These are phyloP conservation scores for Mola mola DNA, from an alignment of 2,113 vertebrate genomes.

Conservation along the genomic window DNA sequence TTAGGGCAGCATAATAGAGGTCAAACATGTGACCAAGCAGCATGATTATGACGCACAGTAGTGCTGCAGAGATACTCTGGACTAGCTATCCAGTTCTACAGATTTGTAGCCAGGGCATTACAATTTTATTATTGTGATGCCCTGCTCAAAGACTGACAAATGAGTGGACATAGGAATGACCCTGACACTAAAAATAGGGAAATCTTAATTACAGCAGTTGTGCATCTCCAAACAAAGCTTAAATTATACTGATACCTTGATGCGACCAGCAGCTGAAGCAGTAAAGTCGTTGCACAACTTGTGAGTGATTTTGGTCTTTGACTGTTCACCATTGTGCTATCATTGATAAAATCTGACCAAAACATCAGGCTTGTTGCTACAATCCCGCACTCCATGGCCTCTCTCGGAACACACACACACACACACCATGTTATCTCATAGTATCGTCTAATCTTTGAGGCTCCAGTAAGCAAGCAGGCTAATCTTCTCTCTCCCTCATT, in stretches of 20 bases:
- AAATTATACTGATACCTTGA: not conserved
- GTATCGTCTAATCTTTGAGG: constrained; percentile 59
- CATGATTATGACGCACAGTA: no score
- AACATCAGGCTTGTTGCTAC: constrained; percentile 23
- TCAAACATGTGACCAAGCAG: no score
- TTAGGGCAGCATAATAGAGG: no score
- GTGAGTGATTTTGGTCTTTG: constrained; percentile 7
- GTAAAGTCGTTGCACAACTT: not conserved
- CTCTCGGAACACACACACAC: constrained; percentile 39
- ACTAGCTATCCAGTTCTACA: no score
- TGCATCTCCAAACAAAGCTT: no score
- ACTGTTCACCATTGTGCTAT: constrained; percentile 19
- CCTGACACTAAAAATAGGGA: no score
- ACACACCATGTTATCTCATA: constrained; percentile 58
- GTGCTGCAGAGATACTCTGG: no score
- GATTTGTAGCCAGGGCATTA: no score
- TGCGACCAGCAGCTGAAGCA: not conserved
- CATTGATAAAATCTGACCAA: constrained; percentile 27
- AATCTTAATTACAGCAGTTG: no score
- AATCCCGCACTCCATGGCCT: constrained; percentile 12
- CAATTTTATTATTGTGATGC: no score
- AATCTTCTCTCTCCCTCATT: constrained; percentile 69
- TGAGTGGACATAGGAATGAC: no score
- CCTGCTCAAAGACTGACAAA: no score
- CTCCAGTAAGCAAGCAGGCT: constrained; percentile 59